These are phyloP conservation scores for Pycnonotus jocosus DNA, from an alignment of 2,113 vertebrate genomes.

Conservation along the genomic window DNA sequence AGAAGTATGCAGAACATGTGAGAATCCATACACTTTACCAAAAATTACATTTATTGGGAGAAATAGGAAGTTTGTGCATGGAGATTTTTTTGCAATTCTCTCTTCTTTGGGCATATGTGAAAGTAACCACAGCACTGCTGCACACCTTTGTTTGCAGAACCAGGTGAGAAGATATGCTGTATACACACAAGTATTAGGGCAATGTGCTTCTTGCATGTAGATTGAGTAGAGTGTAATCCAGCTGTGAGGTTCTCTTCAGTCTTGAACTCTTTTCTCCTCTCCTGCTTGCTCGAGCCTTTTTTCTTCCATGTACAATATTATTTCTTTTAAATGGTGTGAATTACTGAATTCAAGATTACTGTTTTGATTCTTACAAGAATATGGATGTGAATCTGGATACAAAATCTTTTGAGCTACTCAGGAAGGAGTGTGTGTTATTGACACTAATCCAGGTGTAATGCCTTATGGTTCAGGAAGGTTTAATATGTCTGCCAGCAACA, in stretches of 20 bases:
- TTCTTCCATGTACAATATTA: background rate
- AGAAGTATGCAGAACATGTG: background rate
- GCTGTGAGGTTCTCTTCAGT: background rate
- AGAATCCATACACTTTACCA: background rate
- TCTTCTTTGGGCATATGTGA: accelerated
- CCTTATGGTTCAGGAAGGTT: background rate
- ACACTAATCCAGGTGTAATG: background rate
- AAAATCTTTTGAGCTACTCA: background rate
- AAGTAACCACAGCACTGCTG: background rate
- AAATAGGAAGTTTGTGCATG: background rate
- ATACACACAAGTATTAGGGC: background rate
- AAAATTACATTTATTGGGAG: background rate
- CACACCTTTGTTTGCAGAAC: background rate
- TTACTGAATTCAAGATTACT: background rate
- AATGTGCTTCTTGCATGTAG: background rate
- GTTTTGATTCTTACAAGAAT: background rate
- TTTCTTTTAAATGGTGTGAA: background rate
- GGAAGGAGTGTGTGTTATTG: background rate
- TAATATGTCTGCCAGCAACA: background rate
- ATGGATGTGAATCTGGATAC: background rate
- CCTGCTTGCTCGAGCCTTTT: background rate
- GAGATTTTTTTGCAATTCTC: background rate
- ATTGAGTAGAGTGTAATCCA: background rate
- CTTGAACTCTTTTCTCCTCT: background rate
- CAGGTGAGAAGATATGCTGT: background rate